Evolutionary conservation across 2,797 vertebrate genomes (phyloP).

Genomic region (Lutjanus argentimaculatus): DNA sequence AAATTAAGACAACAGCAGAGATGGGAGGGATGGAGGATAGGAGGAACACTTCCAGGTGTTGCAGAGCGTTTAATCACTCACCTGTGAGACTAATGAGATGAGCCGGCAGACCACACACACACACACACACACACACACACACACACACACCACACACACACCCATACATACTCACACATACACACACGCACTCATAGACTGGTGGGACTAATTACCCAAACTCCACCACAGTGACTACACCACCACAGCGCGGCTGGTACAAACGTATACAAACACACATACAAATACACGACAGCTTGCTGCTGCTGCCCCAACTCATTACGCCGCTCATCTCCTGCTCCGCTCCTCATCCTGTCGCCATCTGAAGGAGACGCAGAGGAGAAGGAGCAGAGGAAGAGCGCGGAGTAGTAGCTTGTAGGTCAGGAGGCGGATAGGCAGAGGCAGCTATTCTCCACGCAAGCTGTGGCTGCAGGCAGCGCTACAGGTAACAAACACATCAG

Average conservation of each 20-base stretch:
- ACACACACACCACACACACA: slow-evolving; percentile 22
- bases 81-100: slow-evolving; percentile 84
- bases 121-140: slow-evolving; percentile 23
- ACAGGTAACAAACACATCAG: slow-evolving; percentile 82
- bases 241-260: slow-evolving; percentile 54
- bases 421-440: slow-evolving; percentile 55
- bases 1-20: slow-evolving; percentile 73
- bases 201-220: slow-evolving; percentile 85
- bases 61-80: slow-evolving; percentile 84
- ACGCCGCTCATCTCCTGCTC: slow-evolving; percentile 31
- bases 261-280: slow-evolving; percentile 55
- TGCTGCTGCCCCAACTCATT: slow-evolving; percentile 60
- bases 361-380: slow-evolving; percentile 46
- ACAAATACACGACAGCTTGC: slow-evolving; percentile 62
- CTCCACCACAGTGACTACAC: slow-evolving; percentile 55
- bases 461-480: slow-evolving; percentile 76
- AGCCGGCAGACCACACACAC: slow-evolving; percentile 38
- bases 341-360: slow-evolving; percentile 36
- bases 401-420: slow-evolving; percentile 53
- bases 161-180: slow-evolving; percentile 22
- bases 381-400: slow-evolving; percentile 17
- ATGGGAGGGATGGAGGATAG: slow-evolving; percentile 49
- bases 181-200: slow-evolving; percentile 39
- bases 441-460: slow-evolving; percentile 57
- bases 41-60: slow-evolving; percentile 83